Evolutionary conservation across 2,113 vertebrate genomes (phyloP).

Genomic region (Falco punctatus): DNA sequence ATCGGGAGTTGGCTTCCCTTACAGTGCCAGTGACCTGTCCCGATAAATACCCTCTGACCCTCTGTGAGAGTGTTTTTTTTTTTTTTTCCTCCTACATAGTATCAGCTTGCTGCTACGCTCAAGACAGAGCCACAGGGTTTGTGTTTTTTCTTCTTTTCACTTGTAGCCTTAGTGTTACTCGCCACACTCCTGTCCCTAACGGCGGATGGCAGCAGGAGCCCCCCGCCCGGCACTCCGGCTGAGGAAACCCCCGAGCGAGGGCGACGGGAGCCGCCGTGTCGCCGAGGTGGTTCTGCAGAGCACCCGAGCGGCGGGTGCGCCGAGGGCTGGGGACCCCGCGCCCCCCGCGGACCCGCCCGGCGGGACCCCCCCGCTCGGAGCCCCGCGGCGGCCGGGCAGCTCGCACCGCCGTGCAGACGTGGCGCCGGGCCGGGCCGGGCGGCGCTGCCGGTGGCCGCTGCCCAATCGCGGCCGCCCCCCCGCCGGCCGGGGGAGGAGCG

Average conservation of each 20-base stretch:
- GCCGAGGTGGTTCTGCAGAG: too few species aligned
- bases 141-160: background rate
- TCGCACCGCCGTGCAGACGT: constrained; percentile 67
- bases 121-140: background rate
- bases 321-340: background rate
- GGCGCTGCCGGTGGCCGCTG: background rate
- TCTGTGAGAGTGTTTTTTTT: fast-evolving
- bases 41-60: fast-evolving
- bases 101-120: background rate
- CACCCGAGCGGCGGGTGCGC: too few species aligned
- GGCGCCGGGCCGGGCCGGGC: constrained; percentile 67
- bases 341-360: fast-evolving
- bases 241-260: background rate
- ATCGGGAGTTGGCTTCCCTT: background rate
- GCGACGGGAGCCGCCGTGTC: too few species aligned
- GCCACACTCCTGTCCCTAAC: background rate
- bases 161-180: background rate
- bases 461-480: constrained; percentile 62
- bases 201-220: background rate
- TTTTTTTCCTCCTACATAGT: fast-evolving
- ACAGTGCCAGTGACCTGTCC: fast-evolving
- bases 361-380: fast-evolving
- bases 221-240: fast-evolving
- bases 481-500: background rate
- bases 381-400: background rate